Base-by-base conservation (phyloP, 2,797 vertebrate genomes). In the Telmatherina bonti region DNA sequence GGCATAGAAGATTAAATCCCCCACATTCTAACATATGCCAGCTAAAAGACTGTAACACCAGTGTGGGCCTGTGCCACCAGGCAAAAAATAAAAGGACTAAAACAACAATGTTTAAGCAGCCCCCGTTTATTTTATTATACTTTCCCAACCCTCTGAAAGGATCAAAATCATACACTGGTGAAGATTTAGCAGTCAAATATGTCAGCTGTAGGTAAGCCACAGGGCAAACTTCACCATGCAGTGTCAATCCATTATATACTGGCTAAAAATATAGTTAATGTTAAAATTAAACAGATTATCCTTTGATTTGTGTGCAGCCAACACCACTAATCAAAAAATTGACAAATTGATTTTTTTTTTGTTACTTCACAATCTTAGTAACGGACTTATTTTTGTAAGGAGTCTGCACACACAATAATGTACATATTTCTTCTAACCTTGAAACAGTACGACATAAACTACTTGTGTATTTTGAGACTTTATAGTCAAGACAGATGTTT, bases 1-100 rank as follows among this genome's bases (percentile, higher is more conserved):
- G 91, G 85, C 91, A 91, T 85, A 72, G 86, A 79, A 90, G 91
- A 95, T 93, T 94, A 93, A 93, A 92, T 91, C 92, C 89, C 83
- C 79, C 87, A 87, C 90, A 89, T 90, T 82, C 70, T 71, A 87
- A 84, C 89, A 89, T 91, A 85, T 90, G 88, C 85, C 87, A 90
- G 85, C 91, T 78, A 84, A 92, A 87, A 91, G 87, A 88, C 82
- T 89, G 88, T 82, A 87, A 81, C 81, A 74, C 76, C 68, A 78
- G 80, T 87, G 87, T 85, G 86, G 84, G 84, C 85, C 72, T 72
- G 74, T 52, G 86, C 91, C 89, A 91, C 79, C 89, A 87, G 89
- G 87, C 88, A 91, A 76, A 47, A 47, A 47, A 47, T n/a, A 88
- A 90, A 85, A 70, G 60, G 67, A 84, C 76, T 79, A 79, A 82